Evolutionary conservation across 2,888 invertebrate species (phyloP).

Genomic region (Pterobdella sp.): DNA sequence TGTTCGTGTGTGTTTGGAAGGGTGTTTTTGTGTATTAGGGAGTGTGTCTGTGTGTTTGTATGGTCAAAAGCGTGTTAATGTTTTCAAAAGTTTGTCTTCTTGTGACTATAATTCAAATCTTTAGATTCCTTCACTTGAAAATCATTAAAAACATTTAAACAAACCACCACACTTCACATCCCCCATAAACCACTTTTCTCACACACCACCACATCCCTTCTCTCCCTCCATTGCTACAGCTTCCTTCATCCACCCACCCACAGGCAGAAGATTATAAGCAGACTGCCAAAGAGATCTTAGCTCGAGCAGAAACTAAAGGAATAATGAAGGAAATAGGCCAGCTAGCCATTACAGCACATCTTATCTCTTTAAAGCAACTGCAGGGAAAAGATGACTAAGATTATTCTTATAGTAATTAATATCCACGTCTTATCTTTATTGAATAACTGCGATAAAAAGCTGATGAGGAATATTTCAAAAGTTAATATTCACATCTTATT

Average conservation of each 20-base stretch:
- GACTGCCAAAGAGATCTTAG: constrained; percentile 43
- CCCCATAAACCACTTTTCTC: background rate
- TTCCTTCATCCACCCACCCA: constrained; percentile 11
- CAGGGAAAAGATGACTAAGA: background rate
- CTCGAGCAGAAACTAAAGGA: constrained; percentile 42
- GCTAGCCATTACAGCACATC: background rate
- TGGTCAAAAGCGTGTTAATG: background rate
- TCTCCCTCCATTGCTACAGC: background rate
- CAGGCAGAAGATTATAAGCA: constrained; percentile 45
- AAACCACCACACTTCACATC: background rate
- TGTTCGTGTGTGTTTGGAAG: background rate
- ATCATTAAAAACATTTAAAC: background rate
- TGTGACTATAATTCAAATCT: background rate
- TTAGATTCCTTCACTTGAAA: background rate
- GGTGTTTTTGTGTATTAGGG: background rate
- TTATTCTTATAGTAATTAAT: background rate
- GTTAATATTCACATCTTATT: too few species aligned
- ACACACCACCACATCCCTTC: background rate
- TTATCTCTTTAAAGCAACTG: background rate
- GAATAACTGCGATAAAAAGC: too few species aligned
- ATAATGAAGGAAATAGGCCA: constrained; percentile 25
- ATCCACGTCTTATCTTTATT: too few species aligned
- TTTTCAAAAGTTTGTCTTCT: background rate
- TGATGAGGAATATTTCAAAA: too few species aligned
- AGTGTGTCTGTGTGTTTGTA: background rate